These are phyloP conservation scores for Actinia tenebrosa DNA, from an alignment of 64 coral and sea anemone species.

Conservation along the genomic window DNA sequence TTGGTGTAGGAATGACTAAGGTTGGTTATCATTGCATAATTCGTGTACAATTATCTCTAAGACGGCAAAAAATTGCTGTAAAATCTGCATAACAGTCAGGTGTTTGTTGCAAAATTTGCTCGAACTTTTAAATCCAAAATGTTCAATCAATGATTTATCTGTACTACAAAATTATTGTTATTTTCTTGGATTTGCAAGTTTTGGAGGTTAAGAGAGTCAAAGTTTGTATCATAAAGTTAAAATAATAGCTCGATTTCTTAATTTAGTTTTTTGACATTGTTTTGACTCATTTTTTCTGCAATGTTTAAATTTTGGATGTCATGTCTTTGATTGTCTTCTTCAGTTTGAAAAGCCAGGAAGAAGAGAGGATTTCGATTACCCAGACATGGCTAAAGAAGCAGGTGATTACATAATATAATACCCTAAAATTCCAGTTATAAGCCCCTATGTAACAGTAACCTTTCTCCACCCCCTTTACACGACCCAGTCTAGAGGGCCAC, in stretches of 20 bases:
- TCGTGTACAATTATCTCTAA: background rate
- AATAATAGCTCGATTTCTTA: too few relatives aligned
- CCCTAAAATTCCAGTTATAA: too few relatives aligned
- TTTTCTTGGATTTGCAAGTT: background rate
- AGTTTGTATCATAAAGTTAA: too few relatives aligned
- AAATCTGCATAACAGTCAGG: background rate
- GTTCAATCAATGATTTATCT: background rate
- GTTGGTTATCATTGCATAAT: slow-evolving; percentile 27
- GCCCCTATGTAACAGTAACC: too few relatives aligned
- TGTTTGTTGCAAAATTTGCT: background rate
- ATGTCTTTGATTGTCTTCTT: background rate
- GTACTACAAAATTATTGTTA: too few relatives aligned
- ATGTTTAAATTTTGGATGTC: background rate
- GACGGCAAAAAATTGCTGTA: background rate
- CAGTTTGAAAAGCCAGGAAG: slow-evolving; percentile 97
- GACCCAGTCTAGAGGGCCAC: too few relatives aligned
- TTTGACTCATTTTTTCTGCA: background rate
- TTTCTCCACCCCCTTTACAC: too few relatives aligned
- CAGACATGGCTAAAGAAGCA: slow-evolving; percentile 96
- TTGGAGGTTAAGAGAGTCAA: too few relatives aligned
- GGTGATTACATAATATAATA: slow-evolving; percentile 23
- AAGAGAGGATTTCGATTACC: slow-evolving; percentile 91
- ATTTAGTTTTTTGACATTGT: background rate
- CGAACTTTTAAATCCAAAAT: background rate
- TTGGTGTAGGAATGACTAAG: slow-evolving; percentile 98